Evolutionary conservation across 2,888 invertebrate genomes (phyloP).

Genomic region (Yponomeuta evonymella): DNA sequence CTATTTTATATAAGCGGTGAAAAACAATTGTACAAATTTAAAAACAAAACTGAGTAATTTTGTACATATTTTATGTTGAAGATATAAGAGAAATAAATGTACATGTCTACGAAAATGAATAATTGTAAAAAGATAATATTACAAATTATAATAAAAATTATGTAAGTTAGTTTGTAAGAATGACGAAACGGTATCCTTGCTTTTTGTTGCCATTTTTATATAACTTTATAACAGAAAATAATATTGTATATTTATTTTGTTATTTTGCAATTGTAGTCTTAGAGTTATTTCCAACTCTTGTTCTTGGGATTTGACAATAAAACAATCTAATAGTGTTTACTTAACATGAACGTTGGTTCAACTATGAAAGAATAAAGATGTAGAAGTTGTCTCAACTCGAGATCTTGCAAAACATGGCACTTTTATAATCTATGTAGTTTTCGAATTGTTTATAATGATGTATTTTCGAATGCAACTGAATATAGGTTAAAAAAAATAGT

Average conservation of each 20-base stretch:
- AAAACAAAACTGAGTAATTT: slow-evolving; percentile 7
- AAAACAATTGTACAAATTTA: slow-evolving; percentile 17
- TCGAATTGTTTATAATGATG: not conserved
- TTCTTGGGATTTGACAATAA: not conserved
- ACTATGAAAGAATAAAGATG: not conserved
- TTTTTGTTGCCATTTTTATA: slow-evolving; percentile 19
- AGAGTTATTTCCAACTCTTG: not conserved
- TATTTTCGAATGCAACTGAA: not conserved
- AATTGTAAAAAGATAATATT: slow-evolving; percentile 1
- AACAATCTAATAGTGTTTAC: not conserved
- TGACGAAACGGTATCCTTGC: not conserved
- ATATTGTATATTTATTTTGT: slow-evolving; percentile 3
- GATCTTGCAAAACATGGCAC: not conserved
- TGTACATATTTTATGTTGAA: too few relatives aligned
- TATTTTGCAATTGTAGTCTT: not conserved
- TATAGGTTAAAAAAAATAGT: not conserved
- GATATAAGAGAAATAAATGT: slow-evolving; percentile 3
- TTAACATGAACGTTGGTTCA: not conserved
- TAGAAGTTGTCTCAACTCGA: too few relatives aligned
- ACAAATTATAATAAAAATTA: not conserved
- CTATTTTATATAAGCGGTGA: too few relatives aligned
- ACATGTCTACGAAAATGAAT: not conserved
- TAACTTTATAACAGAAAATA: not conserved
- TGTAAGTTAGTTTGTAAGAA: not conserved
- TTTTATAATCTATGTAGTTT: not conserved